These are phyloP conservation scores for Cephus pygmeus DNA, from an alignment of 2,888 invertebrate species.

Conservation along the genomic window DNA sequence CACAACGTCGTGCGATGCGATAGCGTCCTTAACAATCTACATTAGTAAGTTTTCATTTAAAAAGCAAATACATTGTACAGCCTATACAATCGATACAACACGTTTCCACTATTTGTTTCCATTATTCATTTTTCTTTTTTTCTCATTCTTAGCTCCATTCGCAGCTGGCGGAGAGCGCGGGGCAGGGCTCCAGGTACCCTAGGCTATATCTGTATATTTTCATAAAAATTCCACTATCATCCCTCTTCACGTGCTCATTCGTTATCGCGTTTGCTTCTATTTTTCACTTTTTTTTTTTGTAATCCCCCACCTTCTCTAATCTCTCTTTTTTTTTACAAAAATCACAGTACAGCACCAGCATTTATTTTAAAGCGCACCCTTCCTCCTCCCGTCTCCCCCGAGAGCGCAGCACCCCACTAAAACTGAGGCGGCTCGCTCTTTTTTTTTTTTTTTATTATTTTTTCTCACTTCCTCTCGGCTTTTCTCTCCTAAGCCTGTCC, in stretches of 20 bases:
- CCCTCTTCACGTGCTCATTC: neutral
- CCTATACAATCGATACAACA: conserved; percentile 54
- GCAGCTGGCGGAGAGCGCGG: conserved; percentile 48
- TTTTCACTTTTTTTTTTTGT: conserved; percentile 23
- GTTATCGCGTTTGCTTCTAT: conserved; percentile 9
- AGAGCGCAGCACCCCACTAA: conserved; percentile 46
- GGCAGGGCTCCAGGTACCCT: conserved; percentile 61
- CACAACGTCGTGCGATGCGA: neutral
- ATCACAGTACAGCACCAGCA: conserved; percentile 63
- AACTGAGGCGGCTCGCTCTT: conserved; percentile 46
- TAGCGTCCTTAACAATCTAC: conserved; percentile 37
- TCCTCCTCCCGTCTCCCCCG: conserved; percentile 34
- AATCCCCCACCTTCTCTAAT: conserved; percentile 19
- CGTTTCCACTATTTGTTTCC: conserved; percentile 19
- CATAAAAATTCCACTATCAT: conserved; percentile 44
- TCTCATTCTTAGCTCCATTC: conserved; percentile 31
- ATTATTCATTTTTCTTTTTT: conserved; percentile 24
- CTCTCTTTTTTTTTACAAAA: conserved; percentile 52
- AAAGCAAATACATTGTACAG: conserved; percentile 59
- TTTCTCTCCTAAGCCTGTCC: neutral
- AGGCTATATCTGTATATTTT: conserved; percentile 58
- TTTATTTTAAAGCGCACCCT: conserved; percentile 53
- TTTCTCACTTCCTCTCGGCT: neutral
- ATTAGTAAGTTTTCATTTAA: conserved; percentile 28
- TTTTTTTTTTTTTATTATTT: neutral